Evolutionary conservation across 2,888 invertebrate genomes (phyloP).

Genomic region (Drosophila infuscata): DNA sequence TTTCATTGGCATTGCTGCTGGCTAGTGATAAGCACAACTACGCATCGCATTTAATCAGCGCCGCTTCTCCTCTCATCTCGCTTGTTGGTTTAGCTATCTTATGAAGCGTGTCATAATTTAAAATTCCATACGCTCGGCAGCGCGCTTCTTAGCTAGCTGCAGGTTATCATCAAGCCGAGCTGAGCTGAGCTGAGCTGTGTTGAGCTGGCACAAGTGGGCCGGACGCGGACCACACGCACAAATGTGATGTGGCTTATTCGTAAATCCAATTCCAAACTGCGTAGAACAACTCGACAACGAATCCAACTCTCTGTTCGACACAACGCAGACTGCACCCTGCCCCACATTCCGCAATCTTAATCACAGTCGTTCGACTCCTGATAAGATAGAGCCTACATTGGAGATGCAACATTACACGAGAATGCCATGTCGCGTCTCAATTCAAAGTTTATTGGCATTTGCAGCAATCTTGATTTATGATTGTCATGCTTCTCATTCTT

Average conservation of each 20-base stretch:
- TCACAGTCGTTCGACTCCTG: constrained; percentile 5
- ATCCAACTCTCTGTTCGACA: constrained; percentile 3
- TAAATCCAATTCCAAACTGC: constrained; percentile 47
- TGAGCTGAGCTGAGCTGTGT: not conserved
- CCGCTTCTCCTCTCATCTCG: constrained; percentile 9
- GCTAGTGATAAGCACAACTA: constrained; percentile 53
- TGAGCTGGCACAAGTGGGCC: constrained; percentile 55
- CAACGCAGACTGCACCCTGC: constrained; percentile 43
- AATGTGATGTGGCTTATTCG: constrained; percentile 15
- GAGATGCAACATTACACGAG: constrained; percentile 8
- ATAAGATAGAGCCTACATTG: constrained; percentile 25
- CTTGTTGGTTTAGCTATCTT: constrained; percentile 25
- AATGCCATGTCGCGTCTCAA: constrained; percentile 11
- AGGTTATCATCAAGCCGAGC: constrained; percentile 60
- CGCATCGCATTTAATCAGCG: constrained; percentile 45
- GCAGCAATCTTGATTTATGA: constrained; percentile 4
- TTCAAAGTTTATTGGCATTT: constrained; percentile 28
- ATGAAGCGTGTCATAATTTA: constrained; percentile 62
- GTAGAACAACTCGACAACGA: constrained; percentile 41
- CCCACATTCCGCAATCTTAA: constrained; percentile 61
- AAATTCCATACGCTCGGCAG: constrained; percentile 38
- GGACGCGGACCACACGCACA: constrained; percentile 28
- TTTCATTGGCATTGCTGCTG: constrained; percentile 51
- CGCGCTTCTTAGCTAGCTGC: constrained; percentile 37
- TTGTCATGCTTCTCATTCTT: constrained; percentile 15